Percentiles rank a stretch among this genome's conserved stretches.
Evolutionary conservation across 2,113 vertebrate genomes (phyloP).

Genomic region (Malurus melanocephalus): DNA sequence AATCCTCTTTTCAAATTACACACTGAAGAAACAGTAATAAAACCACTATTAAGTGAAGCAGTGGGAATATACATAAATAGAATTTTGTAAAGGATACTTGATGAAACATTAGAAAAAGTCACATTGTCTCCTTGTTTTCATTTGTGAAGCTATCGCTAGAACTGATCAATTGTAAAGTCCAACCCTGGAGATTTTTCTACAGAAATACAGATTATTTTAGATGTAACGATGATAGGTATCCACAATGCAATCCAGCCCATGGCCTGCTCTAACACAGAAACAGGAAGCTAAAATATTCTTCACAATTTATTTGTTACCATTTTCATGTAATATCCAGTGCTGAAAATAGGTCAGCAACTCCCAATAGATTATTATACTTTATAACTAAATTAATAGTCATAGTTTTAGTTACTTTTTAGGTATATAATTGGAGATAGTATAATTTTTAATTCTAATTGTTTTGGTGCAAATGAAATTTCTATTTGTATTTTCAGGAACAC

Average conservation of each 20-base stretch:
- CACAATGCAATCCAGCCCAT: not conserved
- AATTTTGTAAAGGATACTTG: not conserved
- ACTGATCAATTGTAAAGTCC: not conserved
- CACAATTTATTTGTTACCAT: not conserved
- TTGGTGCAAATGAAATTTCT: not conserved
- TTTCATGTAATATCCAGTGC: not conserved
- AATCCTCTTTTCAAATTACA: constrained; percentile 51
- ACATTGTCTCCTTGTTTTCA: not conserved
- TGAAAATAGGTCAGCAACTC: not conserved
- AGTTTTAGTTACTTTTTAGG: not conserved
- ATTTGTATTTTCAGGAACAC: not conserved
- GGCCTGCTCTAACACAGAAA: not conserved
- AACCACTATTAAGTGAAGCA: constrained; percentile 40
- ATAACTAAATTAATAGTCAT: not conserved
- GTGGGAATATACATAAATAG: not conserved
- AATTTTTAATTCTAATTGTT: not conserved
- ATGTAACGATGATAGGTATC: not conserved
- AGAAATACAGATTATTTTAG: not conserved
- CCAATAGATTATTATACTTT: not conserved
- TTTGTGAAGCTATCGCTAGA: not conserved
- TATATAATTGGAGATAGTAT: not conserved
- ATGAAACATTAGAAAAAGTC: not conserved
- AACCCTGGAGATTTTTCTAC: not conserved
- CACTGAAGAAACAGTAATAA: constrained; percentile 37
- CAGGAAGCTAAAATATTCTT: not conserved